Base-by-base conservation (phyloP, 1,140 invertebrate species). In the Akabosia matsudoensis region DNA sequence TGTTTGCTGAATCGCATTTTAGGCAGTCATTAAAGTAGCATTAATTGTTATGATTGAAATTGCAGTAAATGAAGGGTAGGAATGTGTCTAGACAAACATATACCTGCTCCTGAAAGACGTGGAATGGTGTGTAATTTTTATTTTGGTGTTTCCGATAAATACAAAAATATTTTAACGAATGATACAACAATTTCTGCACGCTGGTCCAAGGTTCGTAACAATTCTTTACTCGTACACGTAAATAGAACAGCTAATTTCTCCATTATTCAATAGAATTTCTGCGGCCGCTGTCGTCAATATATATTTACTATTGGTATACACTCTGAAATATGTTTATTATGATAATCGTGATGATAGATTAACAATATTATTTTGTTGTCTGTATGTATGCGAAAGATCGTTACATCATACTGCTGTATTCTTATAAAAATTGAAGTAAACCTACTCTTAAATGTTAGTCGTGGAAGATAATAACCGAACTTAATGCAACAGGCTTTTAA, bases 401-500 rank as follows among this genome's bases (percentile, higher is more conserved):
- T 45, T 10, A 45, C n/a, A n/a, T n/a, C n/a, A n/a, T n/a, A 18
- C 18, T 18, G 37, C 37, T 45, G 37, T 45, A 45, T 45, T 45
- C 37, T 45, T 45, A 45, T 45, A 10, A 45, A 7, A 45, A 45
- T 45, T 10, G 37, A 45, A n/a, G n/a, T n/a, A n/a, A n/a, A n/a
- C n/a, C n/a, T 45, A 45, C 37, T 10, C 18, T 45, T 56, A 56
- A 56, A 13, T 16, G n/a, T 56, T 56, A 56, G 54, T 56, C 24
- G 30, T 67, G 30, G n/a, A 67, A 31, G 24, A 67, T 30, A 67
- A 67, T 67, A 67, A 67, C 61, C 61, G 61, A 67, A 67, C 61
- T 67, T 67, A 67, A 67, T 67, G 31, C 30, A 30, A 67, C n/a
- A 67, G 61, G 61, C 61, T 67, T 67, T 67, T 67, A 31, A 67